phyloP scores from a whole-genome alignment of 2,113 vertebrate genomes.

The Struthidea cinerea region DNA sequence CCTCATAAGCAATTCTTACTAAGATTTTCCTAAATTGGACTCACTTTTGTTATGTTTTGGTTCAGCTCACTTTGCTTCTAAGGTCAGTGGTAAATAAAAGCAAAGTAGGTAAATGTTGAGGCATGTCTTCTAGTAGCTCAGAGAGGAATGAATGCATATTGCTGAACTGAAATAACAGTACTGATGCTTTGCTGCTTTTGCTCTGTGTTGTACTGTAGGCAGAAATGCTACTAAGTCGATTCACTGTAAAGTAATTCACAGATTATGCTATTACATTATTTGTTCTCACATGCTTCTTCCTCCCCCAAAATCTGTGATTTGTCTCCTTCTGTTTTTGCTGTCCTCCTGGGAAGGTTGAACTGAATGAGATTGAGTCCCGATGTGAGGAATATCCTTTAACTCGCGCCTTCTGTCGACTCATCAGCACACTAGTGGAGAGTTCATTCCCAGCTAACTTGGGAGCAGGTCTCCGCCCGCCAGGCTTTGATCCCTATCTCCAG shows the following conservation, averaged over 20 bases:
- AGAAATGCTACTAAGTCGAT: not conserved
- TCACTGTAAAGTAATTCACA: not conserved
- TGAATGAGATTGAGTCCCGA: slow-evolving; percentile 96
- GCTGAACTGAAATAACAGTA: not conserved
- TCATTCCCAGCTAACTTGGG: slow-evolving; percentile 92
- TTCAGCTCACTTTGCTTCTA: not conserved
- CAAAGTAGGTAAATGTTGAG: not conserved
- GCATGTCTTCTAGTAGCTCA: not conserved
- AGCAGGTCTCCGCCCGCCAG: slow-evolving; percentile 88
- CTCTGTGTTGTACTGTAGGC: not conserved
- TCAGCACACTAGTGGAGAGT: slow-evolving; percentile 90
- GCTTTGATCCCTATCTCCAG: slow-evolving; percentile 93
- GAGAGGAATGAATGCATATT: not conserved
- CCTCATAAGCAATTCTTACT: not conserved
- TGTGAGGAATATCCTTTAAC: slow-evolving; percentile 95
- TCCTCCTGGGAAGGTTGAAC: slow-evolving; percentile 81
- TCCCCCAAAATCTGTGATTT: not conserved
- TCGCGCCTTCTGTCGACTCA: slow-evolving; percentile 88
- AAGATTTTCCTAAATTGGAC: not conserved
- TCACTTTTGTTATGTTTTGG: not conserved
- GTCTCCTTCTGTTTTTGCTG: not conserved
- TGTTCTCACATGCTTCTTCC: not conserved
- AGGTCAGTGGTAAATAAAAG: not conserved
- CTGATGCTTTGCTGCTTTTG: not conserved
- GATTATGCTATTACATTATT: not conserved